Evolutionary conservation across 2,888 invertebrate genomes (phyloP), one percentile per base, ranked within the genome.

Genomic region (Nomada ruficornis): DNA sequence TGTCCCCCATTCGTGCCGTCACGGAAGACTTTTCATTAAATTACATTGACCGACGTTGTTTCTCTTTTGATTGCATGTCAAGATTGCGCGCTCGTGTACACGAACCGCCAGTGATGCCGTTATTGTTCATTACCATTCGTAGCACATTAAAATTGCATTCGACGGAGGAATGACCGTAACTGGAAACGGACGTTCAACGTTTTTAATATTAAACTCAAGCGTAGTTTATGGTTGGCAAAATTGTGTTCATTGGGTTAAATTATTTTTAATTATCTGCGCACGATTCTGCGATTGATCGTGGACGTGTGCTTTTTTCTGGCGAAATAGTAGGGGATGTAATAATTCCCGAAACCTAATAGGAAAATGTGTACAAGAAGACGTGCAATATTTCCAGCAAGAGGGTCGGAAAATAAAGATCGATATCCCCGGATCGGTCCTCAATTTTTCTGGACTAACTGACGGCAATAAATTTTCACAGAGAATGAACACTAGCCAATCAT

Each of bases 31-130:
- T 63, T 76, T 62, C 70, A 47, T 47, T 63, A 76, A 76, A 70
- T 76, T 70, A 63, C 76, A 62, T 54, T 54, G 70, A 47, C 62
- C 62, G 29, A 23, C 70, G 23, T 63, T 70, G 76, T 70, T 70
- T 70, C 70, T 44, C 18, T 70, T 70, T 36, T 55, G 70, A 70
- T 76, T 44, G 70, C 76, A 36, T 70, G 70, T 62, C 62, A 18
- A 70, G 70, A 76, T 70, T 52, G n/a, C 69, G 13, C 57, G 18
- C 42, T n/a, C 42, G 3, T 26, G 44, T 7, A 23, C 55, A 57
- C 26, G 44, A 23, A 23, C 36, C 55, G n/a, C 15, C 50, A 52
- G n/a, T 26, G n/a, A 60, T n/a, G 5, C 36, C 50, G 50, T 62
- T 62, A 36, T 59, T 47, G 59, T 60, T 68, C 42, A 54, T 70